A percentile compares a stretch with the other conserved stretches of the same genome.
These are phyloP conservation scores for Ciconia nigra DNA, from an alignment of 2,797 vertebrate species.

Conservation along the genomic window DNA sequence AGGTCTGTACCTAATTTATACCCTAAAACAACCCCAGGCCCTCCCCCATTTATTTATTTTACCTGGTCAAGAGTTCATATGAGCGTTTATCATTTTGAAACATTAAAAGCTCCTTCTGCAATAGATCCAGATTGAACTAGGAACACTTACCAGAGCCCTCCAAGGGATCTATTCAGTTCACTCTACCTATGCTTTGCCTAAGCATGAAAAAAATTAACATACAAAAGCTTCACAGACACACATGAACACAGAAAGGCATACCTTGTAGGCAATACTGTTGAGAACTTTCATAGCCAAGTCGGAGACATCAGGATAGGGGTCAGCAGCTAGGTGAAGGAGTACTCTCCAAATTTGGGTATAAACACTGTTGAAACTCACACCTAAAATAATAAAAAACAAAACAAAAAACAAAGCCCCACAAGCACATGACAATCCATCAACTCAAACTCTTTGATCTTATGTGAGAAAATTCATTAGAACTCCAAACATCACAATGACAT, in stretches of 20 bases:
- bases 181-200: neutral
- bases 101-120: neutral
- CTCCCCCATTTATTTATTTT: constrained; percentile 3
- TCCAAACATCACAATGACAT: neutral
- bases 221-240: neutral
- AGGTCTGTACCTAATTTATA: neutral
- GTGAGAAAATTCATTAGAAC: constrained; percentile 33
- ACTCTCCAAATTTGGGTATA: constrained; percentile 99
- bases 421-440: neutral
- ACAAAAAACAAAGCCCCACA: neutral
- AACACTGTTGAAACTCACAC: constrained; percentile 98
- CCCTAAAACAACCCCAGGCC: neutral
- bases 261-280: constrained; percentile 97
- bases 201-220: neutral
- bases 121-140: neutral
- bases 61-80: neutral
- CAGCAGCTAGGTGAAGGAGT: constrained; percentile 91
- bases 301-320: constrained; percentile 94
- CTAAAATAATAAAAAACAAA: constrained; percentile 62
- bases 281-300: constrained; percentile 97
- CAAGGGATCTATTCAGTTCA: neutral
- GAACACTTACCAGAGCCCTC: neutral
- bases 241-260: constrained; percentile 13
- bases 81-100: neutral
- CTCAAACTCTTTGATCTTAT: neutral